phyloP scores from a whole-genome alignment of 2,797 vertebrate species.

The Myotis findleyi region DNA sequence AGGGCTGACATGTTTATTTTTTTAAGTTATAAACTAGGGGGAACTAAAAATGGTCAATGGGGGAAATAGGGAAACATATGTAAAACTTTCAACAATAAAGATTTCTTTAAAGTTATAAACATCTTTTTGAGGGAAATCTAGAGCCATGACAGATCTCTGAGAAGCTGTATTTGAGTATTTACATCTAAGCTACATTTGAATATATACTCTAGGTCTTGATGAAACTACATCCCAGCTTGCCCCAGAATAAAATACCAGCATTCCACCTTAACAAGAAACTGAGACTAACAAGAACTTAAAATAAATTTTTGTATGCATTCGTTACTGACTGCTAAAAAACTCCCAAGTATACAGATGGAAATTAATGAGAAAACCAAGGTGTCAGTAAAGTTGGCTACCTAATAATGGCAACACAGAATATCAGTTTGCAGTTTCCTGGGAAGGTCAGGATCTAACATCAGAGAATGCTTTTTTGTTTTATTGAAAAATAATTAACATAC shows the following conservation, averaged over 20 bases:
- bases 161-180: slow-evolving; percentile 15
- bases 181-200: not conserved
- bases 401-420: not conserved
- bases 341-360: not conserved
- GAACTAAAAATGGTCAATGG: too few species aligned
- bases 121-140: slow-evolving; percentile 30
- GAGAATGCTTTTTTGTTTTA: not conserved
- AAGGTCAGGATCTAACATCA: not conserved
- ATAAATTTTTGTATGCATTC: not conserved
- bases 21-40: too few species aligned
- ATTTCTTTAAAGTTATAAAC: not conserved
- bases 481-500: not conserved
- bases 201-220: not conserved
- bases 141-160: not conserved
- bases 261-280: slow-evolving; percentile 19
- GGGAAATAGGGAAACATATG: too few species aligned
- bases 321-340: not conserved
- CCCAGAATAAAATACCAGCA: not conserved
- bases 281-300: not conserved
- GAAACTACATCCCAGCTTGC: not conserved
- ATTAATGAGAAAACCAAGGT: slow-evolving; percentile 24
- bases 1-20: too few species aligned
- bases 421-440: slow-evolving; percentile 5
- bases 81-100: too few species aligned
- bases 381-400: not conserved